phyloP scores from a whole-genome alignment of 2,797 vertebrate species.

The Acanthornis magna region DNA sequence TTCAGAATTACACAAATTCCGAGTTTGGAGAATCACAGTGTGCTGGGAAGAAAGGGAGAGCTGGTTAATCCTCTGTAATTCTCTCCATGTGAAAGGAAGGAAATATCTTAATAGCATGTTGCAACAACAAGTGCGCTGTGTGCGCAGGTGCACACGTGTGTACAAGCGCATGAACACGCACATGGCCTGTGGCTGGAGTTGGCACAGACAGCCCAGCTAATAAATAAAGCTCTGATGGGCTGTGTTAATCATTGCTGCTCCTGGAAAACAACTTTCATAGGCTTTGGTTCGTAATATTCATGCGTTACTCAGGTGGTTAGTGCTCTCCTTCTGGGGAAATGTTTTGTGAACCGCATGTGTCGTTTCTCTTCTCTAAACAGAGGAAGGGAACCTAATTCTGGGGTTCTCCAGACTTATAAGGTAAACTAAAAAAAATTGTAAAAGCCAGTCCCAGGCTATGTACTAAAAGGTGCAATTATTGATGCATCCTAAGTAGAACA shows the following conservation, averaged over 20 bases:
- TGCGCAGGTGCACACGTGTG: background rate
- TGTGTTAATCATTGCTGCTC: slow-evolving; percentile 47
- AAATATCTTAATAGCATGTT: background rate
- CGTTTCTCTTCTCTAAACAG: background rate
- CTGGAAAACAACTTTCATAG: slow-evolving; percentile 29
- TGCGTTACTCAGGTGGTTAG: background rate
- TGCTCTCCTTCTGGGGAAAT: background rate
- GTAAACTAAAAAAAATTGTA: background rate
- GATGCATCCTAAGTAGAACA: background rate
- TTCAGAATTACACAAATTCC: background rate
- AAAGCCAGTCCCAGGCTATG: background rate
- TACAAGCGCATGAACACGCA: background rate
- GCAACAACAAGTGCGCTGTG: background rate
- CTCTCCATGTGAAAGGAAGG: slow-evolving; percentile 2
- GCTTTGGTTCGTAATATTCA: slow-evolving; percentile 39
- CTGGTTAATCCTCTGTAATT: background rate
- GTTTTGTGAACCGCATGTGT: background rate
- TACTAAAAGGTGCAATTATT: background rate
- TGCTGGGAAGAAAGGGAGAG: slow-evolving; percentile 4
- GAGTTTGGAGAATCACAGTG: background rate
- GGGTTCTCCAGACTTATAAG: background rate
- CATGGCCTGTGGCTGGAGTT: slow-evolving; percentile 40
- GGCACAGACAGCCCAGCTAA: slow-evolving; percentile 7
- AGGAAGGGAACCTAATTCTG: background rate
- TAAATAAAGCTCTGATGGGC: slow-evolving; percentile 23